phyloP scores from a whole-genome alignment of 2,797 vertebrate species.

The Chaetodon trifasciatus region DNA sequence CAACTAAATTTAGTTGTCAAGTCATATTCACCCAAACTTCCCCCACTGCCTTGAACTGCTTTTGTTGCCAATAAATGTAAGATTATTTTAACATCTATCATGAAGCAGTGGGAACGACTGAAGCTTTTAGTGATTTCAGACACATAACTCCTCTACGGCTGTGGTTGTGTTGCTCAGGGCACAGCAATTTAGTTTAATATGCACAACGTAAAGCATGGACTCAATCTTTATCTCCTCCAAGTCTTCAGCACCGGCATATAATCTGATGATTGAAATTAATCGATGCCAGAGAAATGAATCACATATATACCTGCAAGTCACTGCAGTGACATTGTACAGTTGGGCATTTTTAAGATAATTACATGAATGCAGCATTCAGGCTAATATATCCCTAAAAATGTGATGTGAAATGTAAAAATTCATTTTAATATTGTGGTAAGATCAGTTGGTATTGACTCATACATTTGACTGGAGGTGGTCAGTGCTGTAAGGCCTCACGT shows the following conservation, averaged over 20 bases:
- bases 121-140: constrained; percentile 61
- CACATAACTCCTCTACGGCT: constrained; percentile 44
- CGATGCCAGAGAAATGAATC: constrained; percentile 44
- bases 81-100: constrained; percentile 64
- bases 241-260: constrained; percentile 53
- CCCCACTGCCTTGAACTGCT: constrained; percentile 38
- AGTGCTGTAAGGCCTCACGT: constrained; percentile 4
- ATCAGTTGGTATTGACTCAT: constrained; percentile 28
- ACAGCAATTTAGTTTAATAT: constrained; percentile 65
- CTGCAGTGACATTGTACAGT: constrained; percentile 22
- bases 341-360: constrained; percentile 22
- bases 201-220: constrained; percentile 47
- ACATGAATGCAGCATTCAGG: constrained; percentile 19
- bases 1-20: constrained; percentile 54
- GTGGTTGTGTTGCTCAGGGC: constrained; percentile 50
- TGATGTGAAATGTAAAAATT: constrained; percentile 28
- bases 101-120: constrained; percentile 33
- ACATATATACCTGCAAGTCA: constrained; percentile 8
- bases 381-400: constrained; percentile 21
- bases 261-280: constrained; percentile 60
- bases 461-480: constrained; percentile 29
- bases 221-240: constrained; percentile 57
- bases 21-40: constrained; percentile 36
- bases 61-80: constrained; percentile 66
- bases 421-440: constrained; percentile 19